These are phyloP conservation scores for Trematomus loennbergii DNA, from an alignment of 2,113 vertebrate genomes.

Conservation along the genomic window DNA sequence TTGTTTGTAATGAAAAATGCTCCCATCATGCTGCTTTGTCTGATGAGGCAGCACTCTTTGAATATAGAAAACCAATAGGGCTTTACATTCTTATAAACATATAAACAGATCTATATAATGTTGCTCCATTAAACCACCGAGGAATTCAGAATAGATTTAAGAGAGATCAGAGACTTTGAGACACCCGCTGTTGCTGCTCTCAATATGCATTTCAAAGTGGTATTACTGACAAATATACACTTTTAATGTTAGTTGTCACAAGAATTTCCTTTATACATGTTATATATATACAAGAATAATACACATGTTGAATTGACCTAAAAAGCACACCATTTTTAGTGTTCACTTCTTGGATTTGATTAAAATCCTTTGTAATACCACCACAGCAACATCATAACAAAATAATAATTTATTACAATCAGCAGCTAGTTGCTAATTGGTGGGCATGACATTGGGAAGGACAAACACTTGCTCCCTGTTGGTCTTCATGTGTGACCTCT, in stretches of 20 bases:
- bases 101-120: neutral
- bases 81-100: neutral
- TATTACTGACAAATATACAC: neutral
- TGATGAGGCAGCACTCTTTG: neutral
- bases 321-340: neutral
- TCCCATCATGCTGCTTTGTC: neutral
- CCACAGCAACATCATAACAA: neutral
- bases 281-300: no score
- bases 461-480: conserved; percentile 63
- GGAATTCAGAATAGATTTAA: neutral
- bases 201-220: neutral
- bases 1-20: neutral
- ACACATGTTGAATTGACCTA: neutral
- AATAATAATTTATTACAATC: neutral
- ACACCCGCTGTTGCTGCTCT: neutral
- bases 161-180: neutral
- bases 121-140: neutral
- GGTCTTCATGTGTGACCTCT: conserved; percentile 72
- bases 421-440: conserved; percentile 40
- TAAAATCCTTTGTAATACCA: neutral
- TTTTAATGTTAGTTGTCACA: neutral
- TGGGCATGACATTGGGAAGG: conserved; percentile 37
- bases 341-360: neutral
- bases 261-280: neutral
- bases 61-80: neutral